These are phyloP conservation scores for Atta colombica DNA, from an alignment of 1,140 invertebrate genomes.

Conservation along the genomic window DNA sequence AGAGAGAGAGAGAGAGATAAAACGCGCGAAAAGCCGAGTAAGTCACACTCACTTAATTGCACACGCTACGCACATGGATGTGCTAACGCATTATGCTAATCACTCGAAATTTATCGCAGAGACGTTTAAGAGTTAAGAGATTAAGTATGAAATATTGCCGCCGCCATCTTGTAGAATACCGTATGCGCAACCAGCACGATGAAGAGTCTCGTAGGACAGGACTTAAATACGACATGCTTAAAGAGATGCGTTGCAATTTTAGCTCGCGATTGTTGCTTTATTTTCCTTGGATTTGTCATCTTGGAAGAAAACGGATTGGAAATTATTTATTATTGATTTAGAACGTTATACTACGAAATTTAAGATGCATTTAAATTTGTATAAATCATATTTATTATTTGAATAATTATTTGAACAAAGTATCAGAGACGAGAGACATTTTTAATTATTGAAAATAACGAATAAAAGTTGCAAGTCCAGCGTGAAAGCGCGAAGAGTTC, in stretches of 20 bases:
- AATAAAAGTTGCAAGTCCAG: constrained; percentile 27
- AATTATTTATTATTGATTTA: constrained; percentile 2
- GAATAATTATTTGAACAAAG: background rate
- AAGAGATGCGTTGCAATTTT: constrained; percentile 6
- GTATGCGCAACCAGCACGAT: constrained; percentile 15
- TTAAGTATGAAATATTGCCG: constrained; percentile 59
- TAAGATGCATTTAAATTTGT: background rate
- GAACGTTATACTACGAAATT: background rate
- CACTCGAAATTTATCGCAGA: constrained; percentile 56
- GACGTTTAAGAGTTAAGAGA: constrained; percentile 64
- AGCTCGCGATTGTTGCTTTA: background rate
- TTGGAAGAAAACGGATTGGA: background rate
- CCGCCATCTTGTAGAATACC: constrained; percentile 24
- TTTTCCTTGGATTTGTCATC: background rate
- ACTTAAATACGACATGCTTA: constrained; percentile 28
- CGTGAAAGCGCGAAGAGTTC: constrained; percentile 52
- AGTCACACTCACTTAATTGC: constrained; percentile 60
- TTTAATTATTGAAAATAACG: constrained; percentile 26
- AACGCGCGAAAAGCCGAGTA: constrained; percentile 54
- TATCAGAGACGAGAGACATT: background rate
- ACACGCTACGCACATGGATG: constrained; percentile 32
- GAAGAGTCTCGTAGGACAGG: background rate
- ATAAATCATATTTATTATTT: background rate
- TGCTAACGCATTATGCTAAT: constrained; percentile 60
- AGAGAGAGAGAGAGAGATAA: constrained; percentile 25